phyloP scores from a whole-genome alignment of 1,140 invertebrate species.

The Drosophila parvula region DNA sequence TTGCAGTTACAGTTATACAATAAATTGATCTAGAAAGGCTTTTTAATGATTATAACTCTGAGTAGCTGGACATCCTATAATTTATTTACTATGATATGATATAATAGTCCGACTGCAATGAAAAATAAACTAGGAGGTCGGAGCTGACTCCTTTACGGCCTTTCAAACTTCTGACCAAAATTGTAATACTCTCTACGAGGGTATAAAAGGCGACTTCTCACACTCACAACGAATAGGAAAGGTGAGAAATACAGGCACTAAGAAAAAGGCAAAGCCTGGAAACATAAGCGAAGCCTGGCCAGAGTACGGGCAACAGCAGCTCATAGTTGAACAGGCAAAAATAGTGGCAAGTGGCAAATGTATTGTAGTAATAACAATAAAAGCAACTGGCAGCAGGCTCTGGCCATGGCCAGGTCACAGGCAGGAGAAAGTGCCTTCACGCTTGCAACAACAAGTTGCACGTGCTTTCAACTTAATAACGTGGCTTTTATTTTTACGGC shows the following conservation, averaged over 20 bases:
- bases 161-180: no score
- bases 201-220: constrained; percentile 37
- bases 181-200: background rate
- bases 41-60: no score
- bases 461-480: constrained; percentile 83
- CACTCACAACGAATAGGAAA: constrained; percentile 29
- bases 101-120: no score
- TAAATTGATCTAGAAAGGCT: no score
- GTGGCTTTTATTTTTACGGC: constrained; percentile 82
- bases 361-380: constrained; percentile 82
- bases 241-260: constrained; percentile 72
- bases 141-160: no score
- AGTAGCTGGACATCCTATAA: no score
- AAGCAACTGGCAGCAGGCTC: constrained; percentile 72
- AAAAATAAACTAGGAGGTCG: no score
- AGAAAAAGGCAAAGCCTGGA: constrained; percentile 39
- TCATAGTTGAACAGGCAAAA: constrained; percentile 62
- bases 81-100: no score
- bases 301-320: constrained; percentile 5
- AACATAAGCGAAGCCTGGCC: constrained; percentile 14
- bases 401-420: constrained; percentile 12
- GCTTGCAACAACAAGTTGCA: constrained; percentile 76
- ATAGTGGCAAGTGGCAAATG: constrained; percentile 79
- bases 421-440: constrained; percentile 14
- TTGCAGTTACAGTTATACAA: background rate